A percentile compares a stretch with the other conserved stretches of the same genome.
Evolutionary conservation across 2,888 invertebrate species (phyloP).

Genomic region (Acleris laterana): DNA sequence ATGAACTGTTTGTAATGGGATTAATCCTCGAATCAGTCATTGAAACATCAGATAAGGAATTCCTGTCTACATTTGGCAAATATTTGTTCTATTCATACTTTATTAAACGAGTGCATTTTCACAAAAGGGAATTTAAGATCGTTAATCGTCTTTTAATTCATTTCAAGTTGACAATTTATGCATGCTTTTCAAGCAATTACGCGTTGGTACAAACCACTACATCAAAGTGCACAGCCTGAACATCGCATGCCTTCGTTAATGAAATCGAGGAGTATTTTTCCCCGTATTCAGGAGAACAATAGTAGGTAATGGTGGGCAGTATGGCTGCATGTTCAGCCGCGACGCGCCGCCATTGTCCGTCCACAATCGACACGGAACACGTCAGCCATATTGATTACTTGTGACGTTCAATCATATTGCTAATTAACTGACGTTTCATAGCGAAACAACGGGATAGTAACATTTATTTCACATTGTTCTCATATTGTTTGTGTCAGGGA

Average conservation of each 20-base stretch:
- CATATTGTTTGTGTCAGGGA: not conserved
- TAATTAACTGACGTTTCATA: constrained; percentile 70
- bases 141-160: too few relatives aligned
- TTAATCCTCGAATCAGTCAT: constrained; percentile 15
- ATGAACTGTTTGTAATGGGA: constrained; percentile 29
- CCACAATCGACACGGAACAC: constrained; percentile 79
- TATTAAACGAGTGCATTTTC: too few relatives aligned
- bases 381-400: constrained; percentile 71
- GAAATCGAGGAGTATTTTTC: constrained; percentile 62
- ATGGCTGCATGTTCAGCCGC: constrained; percentile 50
- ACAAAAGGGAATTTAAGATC: too few relatives aligned
- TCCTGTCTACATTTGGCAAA: not conserved
- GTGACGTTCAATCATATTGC: constrained; percentile 64
- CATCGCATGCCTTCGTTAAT: constrained; percentile 40
- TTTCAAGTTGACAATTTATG: too few relatives aligned
- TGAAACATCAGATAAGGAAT: constrained; percentile 5
- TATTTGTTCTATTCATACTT: not conserved
- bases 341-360: constrained; percentile 66
- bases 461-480: constrained; percentile 3
- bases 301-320: constrained; percentile 67
- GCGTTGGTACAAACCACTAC: not conserved
- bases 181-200: not conserved
- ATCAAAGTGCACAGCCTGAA: not conserved
- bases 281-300: constrained; percentile 60
- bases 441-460: not conserved